These are phyloP conservation scores for Aptenodytes patagonicus DNA, from an alignment of 2,113 vertebrate species.

Conservation along the genomic window DNA sequence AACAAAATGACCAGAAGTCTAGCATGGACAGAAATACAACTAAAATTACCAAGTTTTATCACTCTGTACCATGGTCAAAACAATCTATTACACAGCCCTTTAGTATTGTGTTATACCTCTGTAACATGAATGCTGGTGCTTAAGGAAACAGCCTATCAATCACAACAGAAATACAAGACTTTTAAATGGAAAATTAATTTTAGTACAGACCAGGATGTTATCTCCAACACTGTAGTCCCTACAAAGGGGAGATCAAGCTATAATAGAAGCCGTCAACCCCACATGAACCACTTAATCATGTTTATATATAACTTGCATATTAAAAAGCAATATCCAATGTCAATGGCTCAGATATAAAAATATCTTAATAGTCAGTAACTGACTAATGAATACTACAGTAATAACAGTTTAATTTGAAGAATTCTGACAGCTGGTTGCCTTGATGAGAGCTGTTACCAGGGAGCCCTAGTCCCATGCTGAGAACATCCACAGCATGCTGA, in stretches of 20 bases:
- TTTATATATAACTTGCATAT: constrained; percentile 75
- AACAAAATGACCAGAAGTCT: not conserved
- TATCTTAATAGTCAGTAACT: constrained; percentile 81
- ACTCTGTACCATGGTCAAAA: not conserved
- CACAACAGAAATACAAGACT: constrained; percentile 32
- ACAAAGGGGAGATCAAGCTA: constrained; percentile 7
- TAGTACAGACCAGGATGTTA: not conserved
- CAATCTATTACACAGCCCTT: not conserved
- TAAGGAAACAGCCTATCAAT: constrained; percentile 40
- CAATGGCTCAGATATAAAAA: constrained; percentile 76
- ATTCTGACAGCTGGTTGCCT: constrained; percentile 81
- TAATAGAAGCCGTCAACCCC: constrained; percentile 43
- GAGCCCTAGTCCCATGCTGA: constrained; percentile 74
- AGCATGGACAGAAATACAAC: not conserved
- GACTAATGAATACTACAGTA: constrained; percentile 79
- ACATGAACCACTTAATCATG: constrained; percentile 63
- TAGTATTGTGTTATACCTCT: constrained; percentile 14
- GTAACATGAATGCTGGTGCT: constrained; percentile 22
- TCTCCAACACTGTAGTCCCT: not conserved
- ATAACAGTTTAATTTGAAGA: constrained; percentile 84
- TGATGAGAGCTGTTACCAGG: constrained; percentile 81
- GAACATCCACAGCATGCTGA: constrained; percentile 81
- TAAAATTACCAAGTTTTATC: not conserved
- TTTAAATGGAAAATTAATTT: constrained; percentile 49
- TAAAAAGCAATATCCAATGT: constrained; percentile 76